These are phyloP conservation scores for Pelodiscus sinensis DNA, from an alignment of 2,113 vertebrate genomes.

Conservation along the genomic window DNA sequence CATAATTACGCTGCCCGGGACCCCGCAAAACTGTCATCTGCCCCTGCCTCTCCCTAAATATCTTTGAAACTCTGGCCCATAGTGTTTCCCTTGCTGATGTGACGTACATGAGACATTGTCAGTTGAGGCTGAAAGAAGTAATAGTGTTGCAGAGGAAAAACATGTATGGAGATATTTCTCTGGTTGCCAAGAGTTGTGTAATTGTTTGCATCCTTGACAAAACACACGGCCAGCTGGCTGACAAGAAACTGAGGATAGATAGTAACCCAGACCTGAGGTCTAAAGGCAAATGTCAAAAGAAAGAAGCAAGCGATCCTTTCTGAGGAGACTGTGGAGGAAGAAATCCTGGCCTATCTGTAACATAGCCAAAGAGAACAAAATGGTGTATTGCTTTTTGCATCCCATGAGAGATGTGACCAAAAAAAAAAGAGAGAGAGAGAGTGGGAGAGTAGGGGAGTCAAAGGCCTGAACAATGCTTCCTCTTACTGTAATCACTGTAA, in stretches of 20 bases:
- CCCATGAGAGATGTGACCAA: background rate
- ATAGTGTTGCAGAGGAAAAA: background rate
- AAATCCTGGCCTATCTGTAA: background rate
- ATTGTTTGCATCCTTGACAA: background rate
- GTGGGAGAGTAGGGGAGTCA: conserved; percentile 17
- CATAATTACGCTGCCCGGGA: too few species aligned
- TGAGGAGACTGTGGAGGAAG: background rate
- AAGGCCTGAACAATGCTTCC: conserved; percentile 35
- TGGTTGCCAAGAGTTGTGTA: background rate
- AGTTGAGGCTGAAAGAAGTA: background rate
- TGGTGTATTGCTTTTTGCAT: background rate
- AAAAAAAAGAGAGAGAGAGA: background rate
- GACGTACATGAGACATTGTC: background rate
- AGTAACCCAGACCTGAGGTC: background rate
- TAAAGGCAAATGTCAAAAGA: background rate
- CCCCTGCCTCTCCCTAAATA: background rate
- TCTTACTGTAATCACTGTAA: conserved; percentile 21
- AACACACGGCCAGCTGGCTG: background rate
- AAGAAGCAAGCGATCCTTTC: conserved; percentile 18
- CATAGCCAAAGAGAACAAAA: background rate
- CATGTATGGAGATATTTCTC: background rate
- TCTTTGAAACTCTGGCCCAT: background rate
- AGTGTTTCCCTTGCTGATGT: rapidly evolving
- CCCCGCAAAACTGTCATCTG: too few species aligned
- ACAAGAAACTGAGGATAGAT: background rate